Evolutionary conservation across 2,888 invertebrate species (phyloP), one percentile per base, ranked within the genome.

Genomic region (Drosophila lutescens): DNA sequence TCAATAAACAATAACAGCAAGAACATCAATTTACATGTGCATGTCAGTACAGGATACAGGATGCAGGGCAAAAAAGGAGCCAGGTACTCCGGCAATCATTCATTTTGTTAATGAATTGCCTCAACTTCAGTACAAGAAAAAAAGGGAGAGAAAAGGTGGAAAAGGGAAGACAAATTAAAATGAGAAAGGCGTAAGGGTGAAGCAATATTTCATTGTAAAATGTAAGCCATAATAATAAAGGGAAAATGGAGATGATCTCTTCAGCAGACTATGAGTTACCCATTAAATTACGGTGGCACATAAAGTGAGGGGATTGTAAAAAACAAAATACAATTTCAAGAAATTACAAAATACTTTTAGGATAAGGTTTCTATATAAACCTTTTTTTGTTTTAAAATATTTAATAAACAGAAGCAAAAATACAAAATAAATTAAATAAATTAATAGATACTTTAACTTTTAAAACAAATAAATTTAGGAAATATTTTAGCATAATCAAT

Each of bases 31-130:
- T 77, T 55, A 53, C 68, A 79, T 74, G 71, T 74, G 38, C 70
- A 74, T 62, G 76, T 67, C 78, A 69, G 74, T 55, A 54, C 30
- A 38, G 60, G 51, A 54, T 41, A 20, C 44, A 36, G 26, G 26
- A 26, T 26, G 26, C 26, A 20, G 46, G 20, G 34, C 1, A 43
- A 44, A 55, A 49, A 20, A 43, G 38, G 47, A 53, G 78, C 69
- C 80, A 77, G 78, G 66, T 74, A 74, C 76, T 69, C 50, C 55
- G 68, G 73, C 68, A 73, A 73, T 77, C 85, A 79, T 80, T 79
- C 85, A 80, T 84, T 83, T 84, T 79, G 77, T 84, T 84, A 83
- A 83, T 84, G 82, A 83, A 83, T 83, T 82, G 85, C 82, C 72
- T 56, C 56, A 69, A 44, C 68, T 56, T 49, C 50, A 61, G 55